Evolutionary conservation across 2,888 invertebrate species (phyloP), one percentile per base, ranked within the genome.

Genomic region (Xiphydria camelus): DNA sequence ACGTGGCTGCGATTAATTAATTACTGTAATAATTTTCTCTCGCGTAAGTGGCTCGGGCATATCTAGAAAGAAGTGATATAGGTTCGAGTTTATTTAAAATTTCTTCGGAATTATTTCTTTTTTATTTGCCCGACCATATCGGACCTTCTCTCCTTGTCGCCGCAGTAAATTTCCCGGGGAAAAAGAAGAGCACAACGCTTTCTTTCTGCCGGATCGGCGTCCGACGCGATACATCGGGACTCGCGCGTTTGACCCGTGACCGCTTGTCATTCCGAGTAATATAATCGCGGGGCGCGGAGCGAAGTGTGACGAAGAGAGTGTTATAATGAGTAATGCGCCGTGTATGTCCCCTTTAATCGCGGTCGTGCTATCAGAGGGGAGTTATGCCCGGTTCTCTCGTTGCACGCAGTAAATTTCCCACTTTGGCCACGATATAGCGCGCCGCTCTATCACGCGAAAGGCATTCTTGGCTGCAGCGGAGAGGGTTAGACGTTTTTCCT

Each of bases 381-480:
- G 47, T 37, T 57, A 52, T 51, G 54, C 52, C 52, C 52, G 61
- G 57, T 61, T 62, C n/a, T n/a, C n/a, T n/a, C 64, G 66, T 66
- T 58, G 66, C 65, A 66, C 67, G 67, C 67, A 63, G 68, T 63
- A 70, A 70, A 70, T 68, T 68, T 66, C 64, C 62, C 55, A 59
- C 56, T 57, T 57, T 43, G 61, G 59, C 55, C 61, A n/a, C n/a
- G n/a, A n/a, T n/a, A n/a, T n/a, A n/a, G n/a, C n/a, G n/a, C n/a
- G 47, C 56, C 55, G 54, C 54, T 53, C 52, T 45, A 68, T 65
- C 66, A 68, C 68, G 66, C 64, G 61, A 67, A 62, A 55, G 45
- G 49, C 54, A 57, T 58, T 62, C 57, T 55, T 51, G 58, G 51
- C n/a, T n/a, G n/a, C n/a, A n/a, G n/a, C n/a, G n/a, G n/a, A n/a